Evolutionary conservation across 2,113 vertebrate species (phyloP).

Genomic region (Tenebrosternarchus preto): DNA sequence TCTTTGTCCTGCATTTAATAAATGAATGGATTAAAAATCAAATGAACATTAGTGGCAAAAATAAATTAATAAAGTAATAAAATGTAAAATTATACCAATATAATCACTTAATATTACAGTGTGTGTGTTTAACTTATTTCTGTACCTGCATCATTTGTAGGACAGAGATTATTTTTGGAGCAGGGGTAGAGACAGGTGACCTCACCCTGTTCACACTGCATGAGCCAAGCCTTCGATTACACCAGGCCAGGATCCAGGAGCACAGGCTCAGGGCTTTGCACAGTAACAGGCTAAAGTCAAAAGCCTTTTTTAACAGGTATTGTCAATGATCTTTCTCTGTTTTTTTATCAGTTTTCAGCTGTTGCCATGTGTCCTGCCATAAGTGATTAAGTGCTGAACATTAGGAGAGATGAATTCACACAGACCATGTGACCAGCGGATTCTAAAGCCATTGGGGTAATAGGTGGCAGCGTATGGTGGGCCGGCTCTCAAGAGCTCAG

Average conservation of each 20-base stretch:
- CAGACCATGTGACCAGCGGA: conserved; percentile 33
- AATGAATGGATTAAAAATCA: not conserved
- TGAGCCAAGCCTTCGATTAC: not conserved
- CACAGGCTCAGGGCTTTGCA: not conserved
- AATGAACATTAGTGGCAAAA: not conserved
- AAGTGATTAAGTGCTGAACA: conserved; percentile 44
- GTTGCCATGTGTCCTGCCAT: conserved; percentile 38
- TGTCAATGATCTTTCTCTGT: not conserved
- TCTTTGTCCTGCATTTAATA: not conserved
- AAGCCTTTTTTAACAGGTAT: not conserved
- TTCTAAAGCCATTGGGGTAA: conserved; percentile 27
- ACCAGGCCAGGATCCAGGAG: conserved; percentile 3
- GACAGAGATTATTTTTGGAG: not conserved
- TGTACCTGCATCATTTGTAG: not conserved
- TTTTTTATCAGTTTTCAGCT: not conserved
- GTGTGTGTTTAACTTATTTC: not conserved
- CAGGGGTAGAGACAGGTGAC: not conserved
- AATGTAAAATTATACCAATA: too few species aligned
- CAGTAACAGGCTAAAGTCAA: not conserved
- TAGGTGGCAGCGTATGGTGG: not conserved
- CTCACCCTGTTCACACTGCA: not conserved
- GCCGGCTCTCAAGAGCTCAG: not conserved
- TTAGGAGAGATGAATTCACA: conserved; percentile 32
- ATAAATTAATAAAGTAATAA: too few species aligned
- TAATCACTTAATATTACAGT: not conserved